Base-by-base conservation (phyloP, 2,797 vertebrate species). In the Chromobotia macracanthus region DNA sequence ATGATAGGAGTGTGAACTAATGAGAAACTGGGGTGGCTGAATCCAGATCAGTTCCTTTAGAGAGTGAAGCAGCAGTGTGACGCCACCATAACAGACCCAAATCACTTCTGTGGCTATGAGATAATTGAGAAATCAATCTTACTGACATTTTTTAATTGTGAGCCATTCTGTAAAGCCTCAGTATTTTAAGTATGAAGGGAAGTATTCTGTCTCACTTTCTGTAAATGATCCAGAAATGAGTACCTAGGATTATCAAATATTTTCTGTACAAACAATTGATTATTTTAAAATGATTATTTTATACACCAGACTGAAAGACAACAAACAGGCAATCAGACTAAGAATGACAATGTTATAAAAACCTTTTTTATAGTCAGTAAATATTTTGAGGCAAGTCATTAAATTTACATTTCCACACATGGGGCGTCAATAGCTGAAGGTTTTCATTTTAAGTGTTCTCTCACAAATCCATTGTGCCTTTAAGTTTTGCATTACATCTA, bases 41-140 rank as follows among this genome's bases (percentile, higher is more conserved):
- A 56, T 68, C 60, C 19, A 46, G 53, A 48, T 68, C 38, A 1
- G 25, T 60, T 79, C 48, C 28, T 51, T 16, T 56, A 51, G 63
- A 60, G 9, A 41, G 75, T 31, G 51, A 13, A n/a, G 31, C 31
- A 25, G 56, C 41, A 11, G 35, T 31, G 64, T 80, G 72, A 60
- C 65, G 2, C 56, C 56, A 16, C 58, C 61, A 23, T 77, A 77
- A 65, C 65, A 25, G 65, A 46, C 69, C 44, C 35, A 23, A 38
- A 41, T 60, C 58, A 72, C 68, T 46, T 76, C 19, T 63, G 76
- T 44, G 61, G 55, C 51, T 31, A 56, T 61, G 60, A 72, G 48
- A 72, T 82, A 82, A 85, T 48, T 69, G 71, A 63, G 68, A 63
- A 84, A 86, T 86, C 75, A 76, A 73, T 86, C 77, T 83, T 64